These are phyloP conservation scores for Bostrychus sinensis DNA, from an alignment of 2,113 vertebrate species.

Conservation along the genomic window DNA sequence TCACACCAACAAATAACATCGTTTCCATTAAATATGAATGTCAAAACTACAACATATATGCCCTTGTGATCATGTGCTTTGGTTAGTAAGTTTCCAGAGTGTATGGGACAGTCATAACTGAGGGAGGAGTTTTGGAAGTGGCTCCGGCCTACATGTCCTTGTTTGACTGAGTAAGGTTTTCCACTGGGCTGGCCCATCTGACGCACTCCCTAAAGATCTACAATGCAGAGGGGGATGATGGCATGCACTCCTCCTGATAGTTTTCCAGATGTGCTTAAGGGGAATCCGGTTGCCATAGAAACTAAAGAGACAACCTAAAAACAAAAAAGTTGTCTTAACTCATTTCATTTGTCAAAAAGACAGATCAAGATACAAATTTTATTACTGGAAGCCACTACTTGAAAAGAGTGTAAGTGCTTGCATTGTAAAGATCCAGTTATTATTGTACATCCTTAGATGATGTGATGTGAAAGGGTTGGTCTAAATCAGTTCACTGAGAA, in stretches of 20 bases:
- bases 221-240: conserved; percentile 29
- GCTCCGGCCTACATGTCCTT: conserved; percentile 20
- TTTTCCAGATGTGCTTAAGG: conserved; percentile 54
- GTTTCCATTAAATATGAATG: neutral
- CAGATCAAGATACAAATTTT: neutral
- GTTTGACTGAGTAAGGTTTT: conserved; percentile 67
- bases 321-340: conserved; percentile 1
- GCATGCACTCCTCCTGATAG: conserved; percentile 22
- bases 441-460: too few species aligned
- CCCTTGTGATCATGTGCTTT: conserved; percentile 5
- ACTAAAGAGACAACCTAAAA: conserved; percentile 1
- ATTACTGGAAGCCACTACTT: too few species aligned
- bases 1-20: neutral
- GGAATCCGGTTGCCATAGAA: conserved; percentile 38
- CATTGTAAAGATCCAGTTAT: too few species aligned
- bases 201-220: conserved; percentile 53
- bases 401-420: too few species aligned
- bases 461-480: too few species aligned
- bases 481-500: too few species aligned
- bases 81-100: conserved; percentile 22
- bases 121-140: conserved; percentile 44
- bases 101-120: conserved; percentile 26
- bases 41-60: neutral
- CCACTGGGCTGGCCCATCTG: conserved; percentile 59
- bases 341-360: conserved; percentile 22